Conservation (phyloP, 2,888 invertebrate species). For the Lasioglossum figueresi region DNA sequence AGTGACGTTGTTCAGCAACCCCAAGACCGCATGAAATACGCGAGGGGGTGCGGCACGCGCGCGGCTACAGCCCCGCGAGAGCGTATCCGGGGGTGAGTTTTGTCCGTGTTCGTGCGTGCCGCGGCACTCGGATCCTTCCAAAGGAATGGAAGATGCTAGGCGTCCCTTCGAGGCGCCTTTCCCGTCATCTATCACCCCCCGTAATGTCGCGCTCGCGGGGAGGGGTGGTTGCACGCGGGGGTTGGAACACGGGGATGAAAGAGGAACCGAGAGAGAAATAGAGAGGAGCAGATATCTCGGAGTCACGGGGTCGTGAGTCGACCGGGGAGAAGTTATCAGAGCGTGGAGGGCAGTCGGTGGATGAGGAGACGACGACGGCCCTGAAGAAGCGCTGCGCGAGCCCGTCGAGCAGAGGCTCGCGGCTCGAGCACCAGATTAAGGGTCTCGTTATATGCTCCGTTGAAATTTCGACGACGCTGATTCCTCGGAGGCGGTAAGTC, state of each 20-base stretch:
- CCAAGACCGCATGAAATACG: constrained; percentile 49
- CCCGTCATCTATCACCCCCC: constrained; percentile 71
- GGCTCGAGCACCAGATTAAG: constrained; percentile 41
- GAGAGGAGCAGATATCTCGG: constrained; percentile 25
- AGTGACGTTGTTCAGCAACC: constrained; percentile 46
- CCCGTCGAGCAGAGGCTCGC: constrained; percentile 31
- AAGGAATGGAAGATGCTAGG: constrained; percentile 72
- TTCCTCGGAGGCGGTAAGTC: constrained; percentile 14
- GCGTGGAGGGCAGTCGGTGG: constrained; percentile 62
- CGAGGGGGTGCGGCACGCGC: constrained; percentile 38
- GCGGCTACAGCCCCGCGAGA: constrained; percentile 54
- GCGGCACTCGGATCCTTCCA: constrained; percentile 56
- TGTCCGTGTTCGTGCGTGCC: constrained; percentile 56
- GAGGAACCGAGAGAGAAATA: not conserved
- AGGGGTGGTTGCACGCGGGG: not conserved
- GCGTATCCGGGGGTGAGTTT: constrained; percentile 51
- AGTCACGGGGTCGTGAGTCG: constrained; percentile 56
- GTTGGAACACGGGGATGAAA: not conserved
- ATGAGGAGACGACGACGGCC: constrained; percentile 41
- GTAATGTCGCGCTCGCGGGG: constrained; percentile 59
- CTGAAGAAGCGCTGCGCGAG: constrained; percentile 51
- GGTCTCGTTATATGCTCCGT: constrained; percentile 42
- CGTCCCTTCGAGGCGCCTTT: constrained; percentile 73
- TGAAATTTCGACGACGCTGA: constrained; percentile 44
- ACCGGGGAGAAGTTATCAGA: constrained; percentile 66